These are phyloP conservation scores for Cairina moschata DNA, from an alignment of 2,113 vertebrate genomes.

Conservation along the genomic window DNA sequence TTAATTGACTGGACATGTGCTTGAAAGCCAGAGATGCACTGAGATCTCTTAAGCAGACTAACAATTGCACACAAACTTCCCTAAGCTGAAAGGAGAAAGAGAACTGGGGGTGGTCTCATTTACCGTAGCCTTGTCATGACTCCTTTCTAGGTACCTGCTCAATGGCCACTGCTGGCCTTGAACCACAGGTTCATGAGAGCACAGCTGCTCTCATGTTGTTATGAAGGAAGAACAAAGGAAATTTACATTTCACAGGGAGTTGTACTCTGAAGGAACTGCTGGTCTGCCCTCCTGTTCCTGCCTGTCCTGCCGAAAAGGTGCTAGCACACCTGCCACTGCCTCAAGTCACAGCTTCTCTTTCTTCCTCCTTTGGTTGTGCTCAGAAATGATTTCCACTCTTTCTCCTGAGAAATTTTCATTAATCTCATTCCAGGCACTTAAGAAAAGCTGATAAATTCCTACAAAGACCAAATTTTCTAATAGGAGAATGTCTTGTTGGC, in stretches of 20 bases:
- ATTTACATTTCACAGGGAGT: background rate
- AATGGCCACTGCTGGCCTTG: background rate
- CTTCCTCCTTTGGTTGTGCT: background rate
- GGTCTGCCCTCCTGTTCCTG: background rate
- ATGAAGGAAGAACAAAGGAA: background rate
- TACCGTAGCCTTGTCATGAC: background rate
- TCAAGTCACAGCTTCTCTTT: background rate
- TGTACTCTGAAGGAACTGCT: background rate
- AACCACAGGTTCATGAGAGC: background rate
- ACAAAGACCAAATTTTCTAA: background rate
- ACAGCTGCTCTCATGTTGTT: background rate
- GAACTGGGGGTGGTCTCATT: background rate
- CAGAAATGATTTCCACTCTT: background rate
- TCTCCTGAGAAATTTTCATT: background rate
- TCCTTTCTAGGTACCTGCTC: background rate
- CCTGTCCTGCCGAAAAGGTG: background rate
- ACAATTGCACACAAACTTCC: background rate
- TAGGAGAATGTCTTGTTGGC: background rate
- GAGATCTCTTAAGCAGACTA: background rate
- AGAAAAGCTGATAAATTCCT: background rate
- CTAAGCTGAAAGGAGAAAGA: background rate
- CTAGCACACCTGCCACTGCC: no score
- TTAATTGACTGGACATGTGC: background rate
- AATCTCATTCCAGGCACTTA: background rate
- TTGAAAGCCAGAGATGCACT: background rate